Evolutionary conservation across 2,797 vertebrate species (phyloP).

Genomic region (Acipenser ruthenus): DNA sequence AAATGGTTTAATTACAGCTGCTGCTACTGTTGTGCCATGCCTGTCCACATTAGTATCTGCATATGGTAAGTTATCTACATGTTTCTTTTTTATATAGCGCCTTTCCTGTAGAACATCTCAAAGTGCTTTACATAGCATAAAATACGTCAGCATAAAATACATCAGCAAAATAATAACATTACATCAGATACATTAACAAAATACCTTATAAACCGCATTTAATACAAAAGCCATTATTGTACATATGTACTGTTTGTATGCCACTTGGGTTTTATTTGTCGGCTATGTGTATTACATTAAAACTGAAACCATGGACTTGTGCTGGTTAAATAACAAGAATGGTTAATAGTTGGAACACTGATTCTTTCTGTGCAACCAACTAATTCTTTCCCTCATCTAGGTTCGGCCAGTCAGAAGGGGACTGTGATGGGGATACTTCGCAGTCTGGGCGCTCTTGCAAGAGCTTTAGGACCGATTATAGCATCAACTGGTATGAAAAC

Average conservation of each 20-base stretch:
- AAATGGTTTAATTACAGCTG: constrained; percentile 56
- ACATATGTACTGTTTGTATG: neutral
- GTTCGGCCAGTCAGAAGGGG: constrained; percentile 80
- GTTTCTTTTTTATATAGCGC: no score
- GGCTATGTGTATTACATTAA: neutral
- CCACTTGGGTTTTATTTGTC: neutral
- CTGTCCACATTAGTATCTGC: constrained; percentile 82
- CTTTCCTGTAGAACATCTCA: no score
- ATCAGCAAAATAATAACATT: no score
- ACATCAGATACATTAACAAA: no score
- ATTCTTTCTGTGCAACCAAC: constrained; percentile 9
- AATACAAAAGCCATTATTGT: no score
- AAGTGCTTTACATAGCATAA: no score
- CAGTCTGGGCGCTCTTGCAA: constrained; percentile 84
- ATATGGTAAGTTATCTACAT: constrained; percentile 66
- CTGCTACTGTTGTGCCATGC: constrained; percentile 87
- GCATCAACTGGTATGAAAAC: constrained; percentile 70
- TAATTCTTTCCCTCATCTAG: constrained; percentile 41
- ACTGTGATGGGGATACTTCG: constrained; percentile 90
- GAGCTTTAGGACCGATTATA: constrained; percentile 77
- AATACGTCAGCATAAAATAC: no score
- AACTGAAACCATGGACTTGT: neutral
- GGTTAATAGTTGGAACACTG: no score
- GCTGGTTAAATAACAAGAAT: no score
- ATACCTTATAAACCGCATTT: no score